phyloP scores from a whole-genome alignment of 2,797 vertebrate genomes.

The Enteromius treurensis region DNA sequence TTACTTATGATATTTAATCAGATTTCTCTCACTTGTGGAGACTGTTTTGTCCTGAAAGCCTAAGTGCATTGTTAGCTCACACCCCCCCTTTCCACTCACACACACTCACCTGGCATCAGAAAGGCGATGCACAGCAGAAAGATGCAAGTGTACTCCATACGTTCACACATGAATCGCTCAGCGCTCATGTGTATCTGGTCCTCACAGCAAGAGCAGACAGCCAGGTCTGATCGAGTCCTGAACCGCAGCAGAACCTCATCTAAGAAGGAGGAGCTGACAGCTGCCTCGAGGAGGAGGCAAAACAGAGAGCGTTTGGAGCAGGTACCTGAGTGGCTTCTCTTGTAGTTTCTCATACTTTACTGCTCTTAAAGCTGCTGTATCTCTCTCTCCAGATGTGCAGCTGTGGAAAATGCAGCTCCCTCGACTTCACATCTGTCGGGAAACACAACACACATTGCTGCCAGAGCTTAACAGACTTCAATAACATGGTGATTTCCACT shows the following conservation, averaged over 20 bases:
- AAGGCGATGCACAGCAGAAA: constrained; percentile 82
- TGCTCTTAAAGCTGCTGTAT: constrained; percentile 46
- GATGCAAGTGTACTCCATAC: constrained; percentile 83
- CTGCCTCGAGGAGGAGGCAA: constrained; percentile 47
- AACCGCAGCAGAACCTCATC: constrained; percentile 53
- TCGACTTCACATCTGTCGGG: constrained; percentile 36
- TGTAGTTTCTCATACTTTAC: neutral
- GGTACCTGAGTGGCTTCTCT: neutral
- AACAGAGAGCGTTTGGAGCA: constrained; percentile 16
- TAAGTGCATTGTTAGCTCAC: neutral
- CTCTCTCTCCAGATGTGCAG: constrained; percentile 63
- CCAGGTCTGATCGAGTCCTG: constrained; percentile 46
- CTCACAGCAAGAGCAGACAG: constrained; percentile 66
- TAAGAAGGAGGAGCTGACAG: constrained; percentile 61
- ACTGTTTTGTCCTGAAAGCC: neutral
- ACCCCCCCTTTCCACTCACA: neutral
- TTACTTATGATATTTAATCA: neutral
- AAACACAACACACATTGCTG: neutral
- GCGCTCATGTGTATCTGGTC: constrained; percentile 44
- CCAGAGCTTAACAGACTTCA: neutral
- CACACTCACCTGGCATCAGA: constrained; percentile 84
- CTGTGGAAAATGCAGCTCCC: constrained; percentile 24
- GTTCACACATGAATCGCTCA: constrained; percentile 33
- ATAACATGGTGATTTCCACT: neutral
- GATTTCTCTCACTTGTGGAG: neutral